These are phyloP conservation scores for Taeniopygia guttata DNA, from an alignment of 2,797 vertebrate species.

Conservation along the genomic window DNA sequence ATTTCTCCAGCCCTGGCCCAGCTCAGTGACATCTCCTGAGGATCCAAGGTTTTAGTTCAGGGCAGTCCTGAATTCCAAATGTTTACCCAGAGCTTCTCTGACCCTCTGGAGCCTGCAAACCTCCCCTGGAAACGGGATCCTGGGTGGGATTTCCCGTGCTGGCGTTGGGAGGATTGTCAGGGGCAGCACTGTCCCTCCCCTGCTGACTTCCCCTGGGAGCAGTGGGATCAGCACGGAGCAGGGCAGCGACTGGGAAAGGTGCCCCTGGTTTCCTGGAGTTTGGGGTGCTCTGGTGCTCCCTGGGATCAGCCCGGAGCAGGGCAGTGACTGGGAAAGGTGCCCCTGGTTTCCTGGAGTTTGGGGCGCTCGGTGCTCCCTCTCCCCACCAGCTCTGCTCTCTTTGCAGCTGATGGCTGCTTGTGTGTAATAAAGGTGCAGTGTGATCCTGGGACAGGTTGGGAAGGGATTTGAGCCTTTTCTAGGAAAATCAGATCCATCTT, in stretches of 20 bases:
- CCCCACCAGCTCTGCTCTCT: not conserved
- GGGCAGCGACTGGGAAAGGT: not conserved
- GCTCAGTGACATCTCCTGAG: not conserved
- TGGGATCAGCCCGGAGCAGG: not conserved
- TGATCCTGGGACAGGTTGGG: not conserved
- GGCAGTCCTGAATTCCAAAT: not conserved
- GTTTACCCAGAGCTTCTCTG: not conserved
- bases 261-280: not conserved
- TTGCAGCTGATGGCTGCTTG: not conserved
- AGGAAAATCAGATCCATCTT: not conserved
- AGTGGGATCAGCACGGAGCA: not conserved
- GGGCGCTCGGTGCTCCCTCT: not conserved
- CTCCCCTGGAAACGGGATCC: not conserved
- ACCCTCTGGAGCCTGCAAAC: not conserved
- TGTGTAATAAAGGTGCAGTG: fast-evolving
- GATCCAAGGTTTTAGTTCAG: not conserved
- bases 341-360: not conserved
- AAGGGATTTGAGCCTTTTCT: not conserved
- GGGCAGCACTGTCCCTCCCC: not conserved
- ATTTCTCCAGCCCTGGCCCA: not conserved
- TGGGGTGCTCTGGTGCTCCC: fast-evolving
- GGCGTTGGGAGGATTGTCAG: not conserved
- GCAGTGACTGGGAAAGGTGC: not conserved
- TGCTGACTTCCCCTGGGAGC: not conserved
- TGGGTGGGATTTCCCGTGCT: not conserved